A percentile compares a stretch with the other conserved stretches of the same genome.
These are phyloP conservation scores for Brachymystax lenok DNA, from an alignment of 2,797 vertebrate genomes.

Conservation along the genomic window DNA sequence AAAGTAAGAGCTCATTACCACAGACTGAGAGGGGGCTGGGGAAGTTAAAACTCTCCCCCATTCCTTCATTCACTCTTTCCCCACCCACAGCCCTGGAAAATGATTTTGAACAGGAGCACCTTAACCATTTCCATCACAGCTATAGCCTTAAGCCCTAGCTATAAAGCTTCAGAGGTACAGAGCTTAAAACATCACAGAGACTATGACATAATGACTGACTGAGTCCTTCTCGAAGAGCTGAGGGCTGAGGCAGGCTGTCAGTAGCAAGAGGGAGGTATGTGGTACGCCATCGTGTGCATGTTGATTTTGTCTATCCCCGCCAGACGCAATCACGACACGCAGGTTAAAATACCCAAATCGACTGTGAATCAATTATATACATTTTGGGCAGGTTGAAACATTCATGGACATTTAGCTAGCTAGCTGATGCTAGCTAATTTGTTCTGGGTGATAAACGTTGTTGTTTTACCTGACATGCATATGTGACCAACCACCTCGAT, in stretches of 20 bases:
- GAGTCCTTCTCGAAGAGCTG: conserved; percentile 32
- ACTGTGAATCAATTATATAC: too few relatives aligned
- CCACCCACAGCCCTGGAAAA: conserved; percentile 31
- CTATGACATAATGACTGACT: conserved; percentile 8
- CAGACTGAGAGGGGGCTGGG: conserved; percentile 35
- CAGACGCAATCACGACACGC: too few relatives aligned
- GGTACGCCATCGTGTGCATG: too few relatives aligned
- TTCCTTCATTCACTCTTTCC: conserved; percentile 23
- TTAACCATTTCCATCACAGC: conserved; percentile 58
- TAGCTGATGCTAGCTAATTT: too few relatives aligned
- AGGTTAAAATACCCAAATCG: too few relatives aligned
- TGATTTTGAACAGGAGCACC: conserved; percentile 44
- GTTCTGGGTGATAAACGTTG: too few relatives aligned
- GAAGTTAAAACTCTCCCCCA: conserved; percentile 52
- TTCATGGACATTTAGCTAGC: too few relatives aligned
- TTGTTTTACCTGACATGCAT: too few relatives aligned
- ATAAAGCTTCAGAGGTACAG: conserved; percentile 4
- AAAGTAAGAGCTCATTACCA: conserved; percentile 70
- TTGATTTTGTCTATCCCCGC: too few relatives aligned
- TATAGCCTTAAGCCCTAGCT: conserved; percentile 48
- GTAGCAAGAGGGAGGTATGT: conserved; percentile 4
- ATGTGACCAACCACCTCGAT: too few relatives aligned
- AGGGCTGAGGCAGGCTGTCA: conserved; percentile 21
- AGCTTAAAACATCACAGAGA: conserved; percentile 38
- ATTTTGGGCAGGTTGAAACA: too few relatives aligned